A percentile compares a stretch with the other conserved stretches of the same genome.
phyloP scores from a whole-genome alignment of 1,140 invertebrate species.

The Tetramorium parvispinum region DNA sequence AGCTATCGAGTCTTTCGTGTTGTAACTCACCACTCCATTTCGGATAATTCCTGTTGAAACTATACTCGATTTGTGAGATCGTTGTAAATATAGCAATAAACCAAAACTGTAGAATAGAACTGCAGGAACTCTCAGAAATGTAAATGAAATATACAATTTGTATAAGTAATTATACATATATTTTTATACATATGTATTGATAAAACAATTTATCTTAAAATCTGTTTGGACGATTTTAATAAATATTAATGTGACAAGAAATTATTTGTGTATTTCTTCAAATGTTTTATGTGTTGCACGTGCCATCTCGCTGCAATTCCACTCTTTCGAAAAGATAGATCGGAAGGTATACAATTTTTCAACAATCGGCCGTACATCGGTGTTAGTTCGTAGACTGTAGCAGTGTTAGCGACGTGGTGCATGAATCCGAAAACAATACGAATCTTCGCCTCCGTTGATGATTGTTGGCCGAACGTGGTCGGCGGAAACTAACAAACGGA shows the following conservation, averaged over 20 bases:
- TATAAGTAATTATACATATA: not conserved
- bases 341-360: not conserved
- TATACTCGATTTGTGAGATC: slow-evolving; percentile 38
- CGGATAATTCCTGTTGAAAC: slow-evolving; percentile 30
- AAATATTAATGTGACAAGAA: not conserved
- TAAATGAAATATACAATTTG: not conserved
- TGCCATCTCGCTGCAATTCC: not conserved
- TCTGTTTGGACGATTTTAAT: slow-evolving; percentile 2
- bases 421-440: slow-evolving; percentile 29
- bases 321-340: not conserved
- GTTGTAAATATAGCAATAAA: not conserved
- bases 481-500: slow-evolving; percentile 41
- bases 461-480: slow-evolving; percentile 26
- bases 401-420: not conserved
- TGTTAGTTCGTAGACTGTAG: not conserved
- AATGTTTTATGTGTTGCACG: not conserved
- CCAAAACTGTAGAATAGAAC: not conserved
- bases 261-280: not conserved
- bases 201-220: not conserved
- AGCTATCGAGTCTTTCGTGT: slow-evolving; percentile 41
- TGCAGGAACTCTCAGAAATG: not conserved
- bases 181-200: not conserved
- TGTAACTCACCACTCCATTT: slow-evolving; percentile 27
- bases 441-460: slow-evolving; percentile 30
- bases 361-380: not conserved